phyloP scores from a whole-genome alignment of 2,113 vertebrate genomes.

The Coreoperca whiteheadi region DNA sequence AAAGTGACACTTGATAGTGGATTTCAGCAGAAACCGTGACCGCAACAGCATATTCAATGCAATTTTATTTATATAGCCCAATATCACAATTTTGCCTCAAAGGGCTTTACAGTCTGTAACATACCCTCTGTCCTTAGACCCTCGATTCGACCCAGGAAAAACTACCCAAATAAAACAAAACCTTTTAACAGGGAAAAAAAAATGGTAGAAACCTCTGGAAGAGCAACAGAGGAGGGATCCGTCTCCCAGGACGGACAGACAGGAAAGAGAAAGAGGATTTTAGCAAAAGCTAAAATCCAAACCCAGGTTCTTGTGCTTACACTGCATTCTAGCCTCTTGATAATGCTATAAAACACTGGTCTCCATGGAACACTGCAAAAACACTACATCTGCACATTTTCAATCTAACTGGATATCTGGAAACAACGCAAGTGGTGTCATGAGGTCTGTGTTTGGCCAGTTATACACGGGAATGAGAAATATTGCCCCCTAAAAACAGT shows the following conservation, averaged over 20 bases:
- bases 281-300: not conserved
- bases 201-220: too few species aligned
- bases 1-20: not conserved
- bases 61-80: too few species aligned
- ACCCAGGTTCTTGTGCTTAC: not conserved
- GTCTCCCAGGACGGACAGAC: too few species aligned
- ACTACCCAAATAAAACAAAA: too few species aligned
- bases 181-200: too few species aligned
- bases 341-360: not conserved
- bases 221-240: too few species aligned
- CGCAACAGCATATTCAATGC: not conserved
- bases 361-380: not conserved
- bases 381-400: not conserved
- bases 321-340: not conserved
- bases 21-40: not conserved
- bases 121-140: too few species aligned
- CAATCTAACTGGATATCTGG: not conserved
- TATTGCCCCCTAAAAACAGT: not conserved
- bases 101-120: too few species aligned
- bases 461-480: not conserved
- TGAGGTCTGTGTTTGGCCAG: not conserved
- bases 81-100: too few species aligned
- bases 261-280: too few species aligned
- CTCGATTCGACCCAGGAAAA: too few species aligned
- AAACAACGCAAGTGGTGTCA: not conserved